A percentile compares a stretch with the other conserved stretches of the same genome.
phyloP scores from a whole-genome alignment of 1,140 invertebrate species.

The Atopsyche davidsoni region DNA sequence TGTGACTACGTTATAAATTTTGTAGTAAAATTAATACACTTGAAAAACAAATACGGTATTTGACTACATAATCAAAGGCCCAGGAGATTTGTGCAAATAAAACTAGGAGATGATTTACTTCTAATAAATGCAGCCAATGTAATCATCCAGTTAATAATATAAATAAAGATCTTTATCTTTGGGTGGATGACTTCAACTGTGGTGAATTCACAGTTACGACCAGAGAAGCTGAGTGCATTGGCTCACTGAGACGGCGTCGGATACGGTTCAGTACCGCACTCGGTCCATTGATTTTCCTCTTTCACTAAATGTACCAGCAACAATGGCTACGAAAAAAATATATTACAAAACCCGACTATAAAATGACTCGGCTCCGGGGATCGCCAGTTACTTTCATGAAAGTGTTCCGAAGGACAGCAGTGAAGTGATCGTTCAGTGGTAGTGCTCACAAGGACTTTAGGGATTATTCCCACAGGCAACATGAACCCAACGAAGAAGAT shows the following conservation, averaged over 20 bases:
- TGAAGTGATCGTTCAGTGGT: conserved; percentile 11
- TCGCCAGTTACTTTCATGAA: conserved; percentile 29
- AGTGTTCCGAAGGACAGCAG: conserved; percentile 21
- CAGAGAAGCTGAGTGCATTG: conserved; percentile 14
- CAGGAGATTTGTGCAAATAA: too few species aligned
- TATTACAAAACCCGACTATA: conserved; percentile 29
- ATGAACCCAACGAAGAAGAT: conserved; percentile 18
- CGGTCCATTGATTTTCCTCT: conserved; percentile 26
- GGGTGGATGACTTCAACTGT: not conserved
- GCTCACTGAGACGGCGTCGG: conserved; percentile 8
- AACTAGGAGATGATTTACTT: too few species aligned
- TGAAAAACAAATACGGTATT: too few species aligned
- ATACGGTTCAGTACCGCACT: conserved; percentile 27
- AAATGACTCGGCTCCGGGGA: conserved; percentile 20
- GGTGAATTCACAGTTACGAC: conserved; percentile 4
- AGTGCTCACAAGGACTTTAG: conserved; percentile 7
- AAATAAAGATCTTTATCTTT: too few species aligned
- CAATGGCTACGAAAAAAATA: conserved; percentile 23
- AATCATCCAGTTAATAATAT: too few species aligned
- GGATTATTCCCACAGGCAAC: conserved; percentile 17
- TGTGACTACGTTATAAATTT: too few species aligned
- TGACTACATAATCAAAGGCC: too few species aligned
- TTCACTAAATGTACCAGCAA: conserved; percentile 20
- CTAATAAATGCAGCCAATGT: too few species aligned
- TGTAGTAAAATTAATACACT: too few species aligned